Evolutionary conservation across 2,113 vertebrate species (phyloP).

Genomic region (Cynoglossus semilaevis): DNA sequence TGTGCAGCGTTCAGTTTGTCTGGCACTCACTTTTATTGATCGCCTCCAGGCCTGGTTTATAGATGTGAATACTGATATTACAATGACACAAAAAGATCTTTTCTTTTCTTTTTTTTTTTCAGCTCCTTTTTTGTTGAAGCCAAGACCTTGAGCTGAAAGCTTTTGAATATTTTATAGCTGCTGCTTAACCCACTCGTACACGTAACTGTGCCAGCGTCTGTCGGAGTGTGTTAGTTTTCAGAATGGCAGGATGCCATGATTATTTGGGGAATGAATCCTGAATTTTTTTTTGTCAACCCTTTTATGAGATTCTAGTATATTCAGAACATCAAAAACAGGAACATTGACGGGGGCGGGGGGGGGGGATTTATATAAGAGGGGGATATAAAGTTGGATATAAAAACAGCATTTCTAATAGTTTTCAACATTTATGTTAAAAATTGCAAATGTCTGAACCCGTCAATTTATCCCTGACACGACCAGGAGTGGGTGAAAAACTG

Average conservation of each 20-base stretch:
- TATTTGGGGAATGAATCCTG: no score
- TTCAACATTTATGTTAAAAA: neutral
- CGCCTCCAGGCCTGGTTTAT: constrained; percentile 6
- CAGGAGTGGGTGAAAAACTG: neutral
- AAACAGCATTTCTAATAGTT: neutral
- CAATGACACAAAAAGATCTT: neutral
- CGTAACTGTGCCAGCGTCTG: neutral
- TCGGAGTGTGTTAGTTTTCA: neutral
- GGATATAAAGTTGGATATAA: no score
- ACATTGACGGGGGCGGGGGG: no score
- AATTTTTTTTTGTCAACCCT: no score
- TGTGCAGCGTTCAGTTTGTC: neutral
- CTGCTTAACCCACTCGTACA: neutral
- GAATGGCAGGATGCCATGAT: no score
- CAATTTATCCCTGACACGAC: neutral
- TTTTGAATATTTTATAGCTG: neutral
- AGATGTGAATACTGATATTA: neutral
- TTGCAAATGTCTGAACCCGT: neutral
- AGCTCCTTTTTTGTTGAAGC: neutral
- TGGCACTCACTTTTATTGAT: neutral
- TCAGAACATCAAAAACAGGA: no score
- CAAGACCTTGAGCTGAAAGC: constrained; percentile 5
- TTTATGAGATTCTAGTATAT: no score
- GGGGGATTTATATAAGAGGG: no score
- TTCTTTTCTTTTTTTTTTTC: neutral